These are phyloP conservation scores for Promerops cafer DNA, from an alignment of 2,113 vertebrate genomes.

Conservation along the genomic window DNA sequence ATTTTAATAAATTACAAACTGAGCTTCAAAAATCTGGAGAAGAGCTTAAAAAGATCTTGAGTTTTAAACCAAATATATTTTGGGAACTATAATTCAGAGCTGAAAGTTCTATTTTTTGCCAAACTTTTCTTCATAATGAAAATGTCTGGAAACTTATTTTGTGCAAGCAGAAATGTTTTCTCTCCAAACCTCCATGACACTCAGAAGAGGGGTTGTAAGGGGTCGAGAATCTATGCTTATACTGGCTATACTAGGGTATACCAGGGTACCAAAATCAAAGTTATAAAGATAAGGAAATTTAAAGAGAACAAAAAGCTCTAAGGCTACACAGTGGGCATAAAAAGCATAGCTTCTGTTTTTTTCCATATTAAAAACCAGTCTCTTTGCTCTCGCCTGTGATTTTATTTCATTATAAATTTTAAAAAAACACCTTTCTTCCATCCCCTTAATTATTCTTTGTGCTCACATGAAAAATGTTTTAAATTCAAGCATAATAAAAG, in stretches of 20 bases:
- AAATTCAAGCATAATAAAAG: constrained; percentile 61
- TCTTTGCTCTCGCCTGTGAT: neutral
- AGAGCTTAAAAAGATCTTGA: neutral
- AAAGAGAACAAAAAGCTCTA: neutral
- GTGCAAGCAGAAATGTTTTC: neutral
- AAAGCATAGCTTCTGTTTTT: neutral
- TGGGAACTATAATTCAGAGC: neutral
- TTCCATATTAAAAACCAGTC: neutral
- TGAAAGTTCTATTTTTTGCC: neutral
- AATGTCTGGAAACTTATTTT: neutral
- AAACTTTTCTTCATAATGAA: neutral
- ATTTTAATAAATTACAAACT: neutral
- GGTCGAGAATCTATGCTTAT: neutral
- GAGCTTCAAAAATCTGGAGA: neutral
- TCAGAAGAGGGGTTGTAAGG: neutral
- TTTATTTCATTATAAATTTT: constrained; percentile 43
- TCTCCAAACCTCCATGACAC: neutral
- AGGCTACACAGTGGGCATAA: neutral
- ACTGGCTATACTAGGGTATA: neutral
- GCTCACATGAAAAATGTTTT: constrained; percentile 56
- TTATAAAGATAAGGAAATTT: neutral
- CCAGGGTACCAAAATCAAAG: neutral
- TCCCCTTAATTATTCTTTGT: constrained; percentile 41
- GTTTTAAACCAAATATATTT: neutral
- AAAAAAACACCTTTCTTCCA: neutral